Conservation (phyloP, 2,888 invertebrate species). For the Sphaerophoria rueppellii region DNA sequence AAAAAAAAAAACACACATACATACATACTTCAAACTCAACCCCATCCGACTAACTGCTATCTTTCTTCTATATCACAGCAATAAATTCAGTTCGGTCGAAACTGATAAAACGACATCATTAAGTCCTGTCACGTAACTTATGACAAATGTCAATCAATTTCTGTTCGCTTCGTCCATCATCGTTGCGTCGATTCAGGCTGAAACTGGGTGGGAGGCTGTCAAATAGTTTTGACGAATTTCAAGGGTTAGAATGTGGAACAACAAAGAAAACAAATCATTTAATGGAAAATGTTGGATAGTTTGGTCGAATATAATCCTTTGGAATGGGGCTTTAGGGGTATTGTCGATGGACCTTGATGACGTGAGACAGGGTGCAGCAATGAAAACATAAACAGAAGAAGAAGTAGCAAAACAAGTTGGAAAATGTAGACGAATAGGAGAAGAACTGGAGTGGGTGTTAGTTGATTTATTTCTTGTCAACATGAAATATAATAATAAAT, state of each 20-base stretch:
- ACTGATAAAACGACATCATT: slow-evolving; percentile 74
- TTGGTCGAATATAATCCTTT: slow-evolving; percentile 41
- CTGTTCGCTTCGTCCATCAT: slow-evolving; percentile 53
- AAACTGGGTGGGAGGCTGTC: slow-evolving; percentile 51
- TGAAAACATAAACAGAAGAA: slow-evolving; percentile 4
- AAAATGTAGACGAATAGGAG: neutral
- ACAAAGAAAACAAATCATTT: slow-evolving; percentile 53
- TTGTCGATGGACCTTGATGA: slow-evolving; percentile 72
- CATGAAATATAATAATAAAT: slow-evolving; percentile 74
- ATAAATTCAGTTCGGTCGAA: slow-evolving; percentile 72
- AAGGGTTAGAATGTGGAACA: slow-evolving; percentile 55
- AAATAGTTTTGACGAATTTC: slow-evolving; percentile 73
- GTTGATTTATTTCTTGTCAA: slow-evolving; percentile 74
- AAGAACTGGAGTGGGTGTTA: slow-evolving; percentile 43
- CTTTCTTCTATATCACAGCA: slow-evolving; percentile 61
- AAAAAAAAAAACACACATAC: slow-evolving; percentile 3
- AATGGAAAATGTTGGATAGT: slow-evolving; percentile 65
- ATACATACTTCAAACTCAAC: neutral
- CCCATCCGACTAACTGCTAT: slow-evolving; percentile 9
- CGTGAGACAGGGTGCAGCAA: slow-evolving; percentile 70
- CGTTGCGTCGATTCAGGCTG: neutral
- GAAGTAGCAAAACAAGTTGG: neutral
- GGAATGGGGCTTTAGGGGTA: slow-evolving; percentile 5
- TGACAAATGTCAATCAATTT: slow-evolving; percentile 74
- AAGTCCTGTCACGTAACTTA: slow-evolving; percentile 74